Evolutionary conservation across 2,113 vertebrate species (phyloP), one percentile per base, ranked within the genome.

Genomic region (Arvicanthis niloticus): DNA sequence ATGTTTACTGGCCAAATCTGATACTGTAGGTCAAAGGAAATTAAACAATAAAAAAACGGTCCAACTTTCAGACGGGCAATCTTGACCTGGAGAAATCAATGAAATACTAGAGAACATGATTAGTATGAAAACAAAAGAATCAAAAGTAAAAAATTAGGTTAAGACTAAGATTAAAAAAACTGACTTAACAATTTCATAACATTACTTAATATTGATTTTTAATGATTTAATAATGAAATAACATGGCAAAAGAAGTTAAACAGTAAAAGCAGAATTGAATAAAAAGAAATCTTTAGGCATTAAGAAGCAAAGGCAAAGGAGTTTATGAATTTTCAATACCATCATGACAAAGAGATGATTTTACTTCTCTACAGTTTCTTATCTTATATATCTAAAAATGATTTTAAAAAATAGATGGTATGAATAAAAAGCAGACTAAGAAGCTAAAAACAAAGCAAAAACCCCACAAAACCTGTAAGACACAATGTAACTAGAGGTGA

Each of bases 1-100:
- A 88, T 67, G 62, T 88, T 60, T 76, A 68, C 73, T 70, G 31
- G n/a, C 58, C 58, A 89, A 95, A 94, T 92, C 34, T 81, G 31
- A 88, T 45, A 94, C 1, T 81, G 40, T 91, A 70, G 19, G 40
- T 48, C 26, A 37, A 81, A 67, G 31, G 6, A 93, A 95, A 94
- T 53, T 2, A 26, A 93, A 70, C 42, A 51, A 91, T 42, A 95
- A 56, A 84, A 65, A 97, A 95, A 53, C 70, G 37, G 53, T 65
- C 65, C 65, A 7, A 45, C 70, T 73, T 77, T 37, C 12, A 91
- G 3, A 86, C 7, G 70, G 70, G 24, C 19, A 87, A 94, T 51
- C 42, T 62, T 93, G 22, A 94, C 82, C 62, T 94, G 21, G 12
- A 93, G n/a, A 26, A 86, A 72, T 72, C 76, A 94, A 4, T 88